These are phyloP conservation scores for Campoletis raptor DNA, from an alignment of 2,888 invertebrate species.

Conservation along the genomic window DNA sequence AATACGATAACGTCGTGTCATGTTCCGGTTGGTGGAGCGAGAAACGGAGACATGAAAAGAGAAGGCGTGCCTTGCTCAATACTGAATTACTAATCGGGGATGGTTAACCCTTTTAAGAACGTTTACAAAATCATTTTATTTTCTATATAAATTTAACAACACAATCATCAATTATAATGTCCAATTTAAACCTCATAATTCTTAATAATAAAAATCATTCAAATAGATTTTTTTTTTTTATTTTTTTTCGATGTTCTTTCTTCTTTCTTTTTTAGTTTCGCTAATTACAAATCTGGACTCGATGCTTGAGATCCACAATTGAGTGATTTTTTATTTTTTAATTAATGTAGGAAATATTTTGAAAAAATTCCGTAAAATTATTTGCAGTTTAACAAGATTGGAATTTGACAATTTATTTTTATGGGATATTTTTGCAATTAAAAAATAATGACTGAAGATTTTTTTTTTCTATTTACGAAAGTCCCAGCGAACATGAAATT, in stretches of 20 bases:
- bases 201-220: background rate
- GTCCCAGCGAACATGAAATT: no score
- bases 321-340: background rate
- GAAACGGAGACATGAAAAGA: background rate
- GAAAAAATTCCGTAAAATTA: no score
- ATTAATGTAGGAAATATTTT: background rate
- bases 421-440: no score
- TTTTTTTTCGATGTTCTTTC: no score
- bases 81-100: background rate
- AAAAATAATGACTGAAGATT: no score
- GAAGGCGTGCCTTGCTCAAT: constrained; percentile 1
- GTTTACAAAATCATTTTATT: background rate
- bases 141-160: background rate
- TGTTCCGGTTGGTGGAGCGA: constrained; percentile 17
- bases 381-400: no score
- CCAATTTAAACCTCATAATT: background rate
- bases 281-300: no score
- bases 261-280: no score
- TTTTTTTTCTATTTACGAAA: no score
- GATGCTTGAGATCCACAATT: no score
- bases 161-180: background rate
- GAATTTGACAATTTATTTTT: no score
- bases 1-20: constrained; percentile 43
- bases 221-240: background rate
- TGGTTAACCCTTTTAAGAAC: background rate